Percentiles rank a stretch among this genome's conserved stretches.
These are phyloP conservation scores for Pseudachorutes palmiensis DNA, from an alignment of 1,140 invertebrate genomes.

Conservation along the genomic window DNA sequence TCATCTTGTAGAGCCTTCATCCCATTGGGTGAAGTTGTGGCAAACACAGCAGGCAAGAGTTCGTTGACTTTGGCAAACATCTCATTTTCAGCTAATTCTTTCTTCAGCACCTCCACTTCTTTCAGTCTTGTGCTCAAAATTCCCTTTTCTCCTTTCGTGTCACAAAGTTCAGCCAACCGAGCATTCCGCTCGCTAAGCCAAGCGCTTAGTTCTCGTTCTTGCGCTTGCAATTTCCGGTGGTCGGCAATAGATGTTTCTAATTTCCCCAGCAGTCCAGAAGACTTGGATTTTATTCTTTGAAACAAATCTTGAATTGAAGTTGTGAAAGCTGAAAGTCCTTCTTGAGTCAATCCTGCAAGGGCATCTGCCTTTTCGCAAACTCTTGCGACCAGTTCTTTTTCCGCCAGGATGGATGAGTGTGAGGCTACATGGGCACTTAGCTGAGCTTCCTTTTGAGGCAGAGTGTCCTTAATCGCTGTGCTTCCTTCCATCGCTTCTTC, in stretches of 20 bases:
- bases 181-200: conserved; percentile 69
- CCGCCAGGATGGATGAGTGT: conserved; percentile 89
- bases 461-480: conserved; percentile 76
- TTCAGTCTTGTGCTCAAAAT: not conserved
- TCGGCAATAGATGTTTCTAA: conserved; percentile 76
- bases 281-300: conserved; percentile 43
- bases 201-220: conserved; percentile 63
- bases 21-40: conserved; percentile 61
- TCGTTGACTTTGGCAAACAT: conserved; percentile 61
- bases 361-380: conserved; percentile 86
- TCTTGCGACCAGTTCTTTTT: conserved; percentile 77
- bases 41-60: conserved; percentile 59
- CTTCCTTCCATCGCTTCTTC: conserved; percentile 84
- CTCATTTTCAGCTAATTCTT: conserved; percentile 61
- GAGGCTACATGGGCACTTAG: conserved; percentile 60
- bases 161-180: conserved; percentile 65
- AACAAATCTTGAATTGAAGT: conserved; percentile 84
- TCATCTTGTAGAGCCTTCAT: conserved; percentile 26
- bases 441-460: conserved; percentile 90
- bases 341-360: conserved; percentile 79
- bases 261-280: conserved; percentile 63
- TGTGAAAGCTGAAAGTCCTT: conserved; percentile 72
- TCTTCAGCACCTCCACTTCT: conserved; percentile 57
- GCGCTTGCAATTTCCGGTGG: conserved; percentile 66
- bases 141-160: conserved; percentile 67